Base-by-base conservation (phyloP, 2,797 vertebrate genomes). In the Meda fulgida region DNA sequence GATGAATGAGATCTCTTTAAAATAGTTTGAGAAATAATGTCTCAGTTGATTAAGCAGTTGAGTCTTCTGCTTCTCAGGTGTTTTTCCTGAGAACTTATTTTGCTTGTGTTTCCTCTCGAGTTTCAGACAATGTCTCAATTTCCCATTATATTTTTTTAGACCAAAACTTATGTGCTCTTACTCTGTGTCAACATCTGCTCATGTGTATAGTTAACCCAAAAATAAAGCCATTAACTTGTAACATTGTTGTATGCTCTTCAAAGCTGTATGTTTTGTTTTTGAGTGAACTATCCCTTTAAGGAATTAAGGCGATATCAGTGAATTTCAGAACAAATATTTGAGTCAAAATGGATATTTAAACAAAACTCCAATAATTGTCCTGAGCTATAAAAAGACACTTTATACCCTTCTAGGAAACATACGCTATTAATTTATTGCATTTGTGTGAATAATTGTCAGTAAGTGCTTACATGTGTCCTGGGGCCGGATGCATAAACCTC, bases 391-490 rank as follows among this genome's bases (percentile, higher is more conserved):
- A 29, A 29, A 7, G 2, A 63, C 26, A 63, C 13, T 63, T 29
- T 16, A 63, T 63, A 63, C 60, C 5, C 26, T 29, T 29, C 13
- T 63, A 26, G 1, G 26, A 60, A 29, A 14, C n/a, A 63, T 29
- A 6, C 0, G 2, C 5, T 29, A 60, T 10, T 63, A 29, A 63
- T 63, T 63, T 63, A 29, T 29, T 63, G 5, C 16, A 3, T 73
- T 8, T 78, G 36, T 75, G 53, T 40, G 40, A 60, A 55, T 40
- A 60, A 23, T 11, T 78, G 53, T 11, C 53, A 60, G 51, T 60
- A 78, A 60, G 8, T n/a, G 10, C 72, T 53, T 2, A 29, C 75
- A 60, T 78, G 75, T 78, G 23, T 78, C n/a, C n/a, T n/a, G n/a
- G n/a, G n/a, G n/a, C n/a, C n/a, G n/a, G n/a, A n/a, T n/a, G n/a